Base-by-base conservation (phyloP, 1,140 invertebrate species). In the Saccostrea glomerata region DNA sequence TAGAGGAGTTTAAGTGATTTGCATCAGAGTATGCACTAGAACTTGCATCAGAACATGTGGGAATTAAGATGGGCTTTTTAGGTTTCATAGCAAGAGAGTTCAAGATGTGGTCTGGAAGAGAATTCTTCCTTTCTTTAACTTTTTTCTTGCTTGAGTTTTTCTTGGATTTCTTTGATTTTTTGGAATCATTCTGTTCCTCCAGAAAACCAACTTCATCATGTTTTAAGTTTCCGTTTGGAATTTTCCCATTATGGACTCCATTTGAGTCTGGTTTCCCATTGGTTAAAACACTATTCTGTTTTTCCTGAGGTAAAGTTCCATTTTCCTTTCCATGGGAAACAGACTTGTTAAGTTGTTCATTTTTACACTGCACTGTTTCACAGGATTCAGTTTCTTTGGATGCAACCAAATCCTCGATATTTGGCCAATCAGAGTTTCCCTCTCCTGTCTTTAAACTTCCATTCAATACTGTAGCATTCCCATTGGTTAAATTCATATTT, bases 101-200 rank as follows among this genome's bases (percentile, higher is more conserved):
- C 55, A 87, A 47, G 55, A 89, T 87, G 85, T 89, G 86, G 56
- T 89, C 88, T 20, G 88, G 88, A 4, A 89, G 36, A 25, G 88
- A 89, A 63, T 89, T 89, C 58, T 89, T 89, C 66, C 88, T 56
- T 82, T 89, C 73, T 85, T 77, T 86, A 11, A 89, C 25, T 77
- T 89, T 89, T 66, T 89, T 86, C 47, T 60, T 87, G 20, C 47
- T n/a, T 23, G 82, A 84, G n/a, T 87, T 87, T 60, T 87, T 83
- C 25, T 66, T 87, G 2, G 86, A 87, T 84, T 84, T 84, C 30
- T 84, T 84, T 23, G 82, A 84, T 55, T 54, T 56, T 54, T 84
- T 84, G 82, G 55, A 23, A n/a, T 84, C 55, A 30, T 47, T 23
- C 40, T 84, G n/a, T 54, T 55, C 40, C 2, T 54, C 82, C 23